Conservation (phyloP, 23 tunicate species). For the Diplosoma virens region DNA sequence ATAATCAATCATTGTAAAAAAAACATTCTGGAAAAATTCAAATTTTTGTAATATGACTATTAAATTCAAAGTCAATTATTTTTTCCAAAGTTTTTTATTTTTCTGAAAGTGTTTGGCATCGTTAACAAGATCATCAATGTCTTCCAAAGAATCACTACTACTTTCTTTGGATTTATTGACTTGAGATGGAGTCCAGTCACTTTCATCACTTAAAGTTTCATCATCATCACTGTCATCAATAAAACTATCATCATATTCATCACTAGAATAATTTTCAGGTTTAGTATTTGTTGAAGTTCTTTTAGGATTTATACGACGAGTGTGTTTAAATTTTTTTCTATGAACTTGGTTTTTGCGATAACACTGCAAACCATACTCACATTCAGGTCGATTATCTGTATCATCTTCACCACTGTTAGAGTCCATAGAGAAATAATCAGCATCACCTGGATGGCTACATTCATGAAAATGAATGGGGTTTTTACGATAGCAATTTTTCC, state of each 20-base stretch:
- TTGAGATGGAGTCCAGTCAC: constrained; percentile 68
- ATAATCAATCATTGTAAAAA: too few species aligned
- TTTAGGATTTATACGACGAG: constrained; percentile 55
- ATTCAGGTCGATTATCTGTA: constrained; percentile 45
- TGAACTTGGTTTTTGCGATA: constrained; percentile 67
- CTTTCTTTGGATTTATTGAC: constrained; percentile 6
- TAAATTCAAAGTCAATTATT: neutral
- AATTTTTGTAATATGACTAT: too few species aligned
- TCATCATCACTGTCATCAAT: constrained; percentile 43
- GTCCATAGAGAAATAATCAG: constrained; percentile 49
- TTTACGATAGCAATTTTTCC: constrained; percentile 73
- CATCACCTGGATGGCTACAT: constrained; percentile 72
- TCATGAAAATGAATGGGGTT: constrained; percentile 72
- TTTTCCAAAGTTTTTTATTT: constrained; percentile 60
- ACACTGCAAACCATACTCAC: constrained; percentile 74
- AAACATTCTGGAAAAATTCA: too few species aligned
- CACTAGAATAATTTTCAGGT: constrained; percentile 24
- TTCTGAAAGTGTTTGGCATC: constrained; percentile 61
- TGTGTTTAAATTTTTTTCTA: constrained; percentile 55
- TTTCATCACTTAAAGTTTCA: constrained; percentile 35
- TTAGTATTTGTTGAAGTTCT: constrained; percentile 17
- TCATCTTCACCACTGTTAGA: constrained; percentile 14
- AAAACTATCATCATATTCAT: constrained; percentile 76
- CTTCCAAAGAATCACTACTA: constrained; percentile 30
- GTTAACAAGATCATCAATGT: constrained; percentile 34